These are phyloP conservation scores for Drosophila neocordata DNA, from an alignment of 1,140 invertebrate species.

Conservation along the genomic window DNA sequence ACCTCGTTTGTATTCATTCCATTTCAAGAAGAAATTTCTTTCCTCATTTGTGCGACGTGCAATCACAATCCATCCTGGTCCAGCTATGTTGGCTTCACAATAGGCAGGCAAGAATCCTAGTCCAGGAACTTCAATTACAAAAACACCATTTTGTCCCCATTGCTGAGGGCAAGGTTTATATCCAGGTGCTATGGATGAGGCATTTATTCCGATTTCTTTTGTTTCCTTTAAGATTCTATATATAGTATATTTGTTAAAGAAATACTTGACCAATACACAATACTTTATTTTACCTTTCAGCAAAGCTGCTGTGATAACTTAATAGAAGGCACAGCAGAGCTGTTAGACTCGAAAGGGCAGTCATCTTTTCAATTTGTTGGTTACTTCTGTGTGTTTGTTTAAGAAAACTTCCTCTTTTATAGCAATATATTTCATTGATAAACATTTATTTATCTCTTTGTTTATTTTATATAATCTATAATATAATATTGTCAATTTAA, in stretches of 20 bases:
- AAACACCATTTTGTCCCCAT: not conserved
- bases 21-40: not conserved
- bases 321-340: not conserved
- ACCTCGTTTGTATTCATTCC: not conserved
- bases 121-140: constrained; percentile 1
- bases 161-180: not conserved
- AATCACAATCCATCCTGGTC: constrained; percentile 14
- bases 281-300: not conserved
- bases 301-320: not conserved
- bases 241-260: not conserved
- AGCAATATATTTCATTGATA: not conserved
- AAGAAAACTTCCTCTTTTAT: not conserved
- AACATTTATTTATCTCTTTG: too few species aligned
- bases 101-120: not conserved
- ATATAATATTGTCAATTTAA: too few species aligned
- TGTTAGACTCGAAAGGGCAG: not conserved
- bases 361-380: not conserved
- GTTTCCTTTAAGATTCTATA: not conserved
- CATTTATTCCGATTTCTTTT: not conserved
- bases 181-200: not conserved
- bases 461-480: too few species aligned
- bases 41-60: not conserved
- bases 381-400: not conserved
- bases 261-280: not conserved
- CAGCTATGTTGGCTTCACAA: not conserved